Evolutionary conservation across 2,797 vertebrate genomes (phyloP), one percentile per base, ranked within the genome.

Genomic region (Ispidina lecontei): DNA sequence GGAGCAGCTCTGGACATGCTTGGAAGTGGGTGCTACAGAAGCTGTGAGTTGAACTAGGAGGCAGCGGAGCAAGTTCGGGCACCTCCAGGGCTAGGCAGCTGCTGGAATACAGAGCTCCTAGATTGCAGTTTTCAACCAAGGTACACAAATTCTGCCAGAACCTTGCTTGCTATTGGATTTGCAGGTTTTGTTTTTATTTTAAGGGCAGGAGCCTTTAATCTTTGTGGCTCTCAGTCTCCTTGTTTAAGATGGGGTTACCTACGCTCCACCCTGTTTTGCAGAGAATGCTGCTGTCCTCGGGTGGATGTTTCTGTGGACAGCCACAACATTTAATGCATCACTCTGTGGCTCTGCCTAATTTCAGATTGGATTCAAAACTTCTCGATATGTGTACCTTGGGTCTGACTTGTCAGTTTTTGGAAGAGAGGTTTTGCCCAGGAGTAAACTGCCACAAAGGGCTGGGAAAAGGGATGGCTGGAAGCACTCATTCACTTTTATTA

Each of bases 321-420:
- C 54, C 43, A 71, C 69, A 74, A 4, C 47, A 68, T 80, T 68
- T 76, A 62, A 68, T 18, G 39, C 4, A 41, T 16, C 1, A 0
- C 64, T 82, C 47, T 15, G 14, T 63, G 64, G 16, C 64, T 82
- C 84, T 89, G 49, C 46, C 49, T 67, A 4, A 37, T 72, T 60
- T 84, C 15, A 7, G 21, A 35, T 10, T 0, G 0, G 9, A 64
- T 89, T 68, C 58, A 29, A 29, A 65, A 60, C 72, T 56, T 55
- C 55, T 84, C 47, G 65, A 26, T 0, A 0, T 0, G 0, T 9
- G 5, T 67, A 23, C 14, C 22, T 75, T 33, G 7, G 35, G 12
- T 55, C 65, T 69, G 77, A 84, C 64, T 17, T 12, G 15, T 11
- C 55, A 76, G 63, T 11, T 74, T 87, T 74, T 16, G 33, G 71